Percentiles rank a stretch among this genome's conserved stretches.
Evolutionary conservation across 2,797 vertebrate species (phyloP).

Genomic region (Poecile montanus): DNA sequence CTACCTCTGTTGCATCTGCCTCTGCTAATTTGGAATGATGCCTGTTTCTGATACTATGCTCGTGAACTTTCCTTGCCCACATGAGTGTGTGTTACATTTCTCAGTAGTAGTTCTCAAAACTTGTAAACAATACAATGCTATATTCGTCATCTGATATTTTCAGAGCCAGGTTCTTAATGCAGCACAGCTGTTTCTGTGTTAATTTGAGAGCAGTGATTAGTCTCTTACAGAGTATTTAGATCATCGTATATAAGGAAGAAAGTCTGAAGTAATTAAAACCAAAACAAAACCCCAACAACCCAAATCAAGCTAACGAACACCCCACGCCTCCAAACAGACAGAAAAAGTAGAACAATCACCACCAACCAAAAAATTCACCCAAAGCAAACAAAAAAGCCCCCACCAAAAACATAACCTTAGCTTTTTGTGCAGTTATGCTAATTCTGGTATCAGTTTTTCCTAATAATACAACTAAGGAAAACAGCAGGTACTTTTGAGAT

Average conservation of each 20-base stretch:
- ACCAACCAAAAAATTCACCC: neutral
- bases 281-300: neutral
- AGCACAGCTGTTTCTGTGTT: neutral
- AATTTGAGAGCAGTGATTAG: neutral
- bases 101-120: neutral
- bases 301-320: neutral
- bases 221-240: neutral
- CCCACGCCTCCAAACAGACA: neutral
- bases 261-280: neutral
- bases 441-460: neutral
- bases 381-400: neutral
- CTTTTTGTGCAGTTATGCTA: neutral
- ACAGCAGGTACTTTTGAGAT: neutral
- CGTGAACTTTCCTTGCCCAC: neutral
- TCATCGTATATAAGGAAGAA: neutral
- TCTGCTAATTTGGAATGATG: neutral
- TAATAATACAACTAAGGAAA: neutral
- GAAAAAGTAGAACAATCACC: neutral
- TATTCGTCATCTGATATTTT: neutral
- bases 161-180: neutral
- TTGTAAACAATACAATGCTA: neutral
- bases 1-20: neutral
- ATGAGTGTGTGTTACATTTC: fast-evolving
- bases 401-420: neutral
- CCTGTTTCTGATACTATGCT: neutral